Evolutionary conservation across 2,888 invertebrate species (phyloP).

Genomic region (Parnassius mnemosyne): DNA sequence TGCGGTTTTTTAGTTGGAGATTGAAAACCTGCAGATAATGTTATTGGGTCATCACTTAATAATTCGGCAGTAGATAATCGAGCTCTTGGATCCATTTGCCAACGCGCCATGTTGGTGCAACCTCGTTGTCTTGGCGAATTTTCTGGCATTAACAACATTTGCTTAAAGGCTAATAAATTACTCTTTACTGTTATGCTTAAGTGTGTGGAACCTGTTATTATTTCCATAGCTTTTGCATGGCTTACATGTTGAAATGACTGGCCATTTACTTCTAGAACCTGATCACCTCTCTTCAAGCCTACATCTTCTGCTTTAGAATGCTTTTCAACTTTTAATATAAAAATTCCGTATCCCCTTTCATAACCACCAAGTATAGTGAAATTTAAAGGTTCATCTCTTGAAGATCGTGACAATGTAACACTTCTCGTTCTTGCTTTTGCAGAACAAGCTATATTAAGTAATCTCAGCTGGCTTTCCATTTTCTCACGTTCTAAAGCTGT

Average conservation of each 20-base stretch:
- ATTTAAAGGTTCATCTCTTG: slow-evolving; percentile 95
- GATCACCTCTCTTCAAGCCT: slow-evolving; percentile 97
- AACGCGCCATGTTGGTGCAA: slow-evolving; percentile 83
- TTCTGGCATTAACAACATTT: slow-evolving; percentile 85
- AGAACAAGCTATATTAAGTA: slow-evolving; percentile 97
- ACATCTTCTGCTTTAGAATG: slow-evolving; percentile 97
- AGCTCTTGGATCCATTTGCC: slow-evolving; percentile 85
- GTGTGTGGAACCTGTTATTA: slow-evolving; percentile 96
- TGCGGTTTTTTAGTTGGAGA: slow-evolving; percentile 80
- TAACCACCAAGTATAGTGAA: slow-evolving; percentile 97
- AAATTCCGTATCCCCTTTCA: slow-evolving; percentile 95
- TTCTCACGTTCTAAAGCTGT: slow-evolving; percentile 89
- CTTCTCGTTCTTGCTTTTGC: slow-evolving; percentile 96
- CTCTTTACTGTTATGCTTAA: slow-evolving; percentile 98
- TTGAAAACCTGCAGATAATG: slow-evolving; percentile 73
- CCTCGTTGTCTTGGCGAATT: slow-evolving; percentile 89
- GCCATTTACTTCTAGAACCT: slow-evolving; percentile 98
- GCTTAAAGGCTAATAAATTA: slow-evolving; percentile 93
- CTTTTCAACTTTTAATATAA: slow-evolving; percentile 96
- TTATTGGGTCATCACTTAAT: slow-evolving; percentile 71
- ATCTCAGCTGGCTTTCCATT: slow-evolving; percentile 89
- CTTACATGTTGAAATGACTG: slow-evolving; percentile 97
- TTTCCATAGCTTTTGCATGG: slow-evolving; percentile 94
- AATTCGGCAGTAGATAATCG: slow-evolving; percentile 90
- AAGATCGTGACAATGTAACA: slow-evolving; percentile 94